These are phyloP conservation scores for Amblyjoppa proteus DNA, from an alignment of 2,888 invertebrate genomes.

Conservation along the genomic window DNA sequence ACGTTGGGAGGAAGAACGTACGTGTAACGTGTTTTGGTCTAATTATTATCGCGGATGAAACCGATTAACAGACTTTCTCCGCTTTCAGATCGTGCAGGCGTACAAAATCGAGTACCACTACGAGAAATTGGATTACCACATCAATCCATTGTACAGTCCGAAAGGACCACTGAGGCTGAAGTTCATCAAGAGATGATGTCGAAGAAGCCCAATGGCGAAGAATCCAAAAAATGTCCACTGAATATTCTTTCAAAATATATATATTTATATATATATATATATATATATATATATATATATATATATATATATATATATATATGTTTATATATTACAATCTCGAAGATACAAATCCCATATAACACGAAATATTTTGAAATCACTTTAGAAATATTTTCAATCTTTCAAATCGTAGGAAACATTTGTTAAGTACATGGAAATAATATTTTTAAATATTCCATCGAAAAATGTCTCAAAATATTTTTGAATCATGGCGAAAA, in stretches of 20 bases:
- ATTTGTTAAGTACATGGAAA: no score
- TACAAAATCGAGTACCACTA: conserved; percentile 89
- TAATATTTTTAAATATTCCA: no score
- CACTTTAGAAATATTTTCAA: no score
- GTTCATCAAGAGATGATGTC: conserved; percentile 85
- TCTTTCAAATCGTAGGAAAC: no score
- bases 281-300: no score
- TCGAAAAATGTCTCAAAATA: no score
- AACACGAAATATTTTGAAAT: no score
- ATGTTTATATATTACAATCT: no score
- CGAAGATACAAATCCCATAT: no score
- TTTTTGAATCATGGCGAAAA: no score
- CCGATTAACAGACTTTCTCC: conserved; percentile 42
- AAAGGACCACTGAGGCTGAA: conserved; percentile 89
- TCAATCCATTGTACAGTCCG: conserved; percentile 90
- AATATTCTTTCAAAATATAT: background rate
- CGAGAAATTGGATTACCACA: conserved; percentile 88
- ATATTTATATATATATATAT: no score
- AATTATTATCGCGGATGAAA: conserved; percentile 22
- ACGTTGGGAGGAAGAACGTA: background rate
- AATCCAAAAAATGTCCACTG: background rate
- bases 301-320: no score
- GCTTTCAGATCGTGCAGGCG: conserved; percentile 88
- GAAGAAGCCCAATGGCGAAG: background rate
- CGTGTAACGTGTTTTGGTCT: background rate